A percentile compares a stretch with the other conserved stretches of the same genome.
These are phyloP conservation scores for Danio jaintianensis DNA, from an alignment of 2,797 vertebrate genomes.

Conservation along the genomic window DNA sequence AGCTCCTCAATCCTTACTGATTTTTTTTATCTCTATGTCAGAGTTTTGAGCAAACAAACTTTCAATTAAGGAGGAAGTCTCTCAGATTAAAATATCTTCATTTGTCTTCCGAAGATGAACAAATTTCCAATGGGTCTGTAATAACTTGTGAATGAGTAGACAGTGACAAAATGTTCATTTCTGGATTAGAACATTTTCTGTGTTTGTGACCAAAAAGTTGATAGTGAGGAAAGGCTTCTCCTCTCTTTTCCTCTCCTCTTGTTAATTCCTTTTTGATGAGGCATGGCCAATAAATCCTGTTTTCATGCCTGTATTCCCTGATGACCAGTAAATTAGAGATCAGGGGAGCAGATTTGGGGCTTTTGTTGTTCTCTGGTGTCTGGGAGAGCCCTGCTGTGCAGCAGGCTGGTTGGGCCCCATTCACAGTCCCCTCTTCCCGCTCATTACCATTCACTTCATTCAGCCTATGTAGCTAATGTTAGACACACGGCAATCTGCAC, in stretches of 20 bases:
- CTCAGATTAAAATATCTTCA: too few relatives aligned
- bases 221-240: constrained; percentile 12
- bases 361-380: constrained; percentile 66
- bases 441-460: constrained; percentile 59
- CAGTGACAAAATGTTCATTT: too few relatives aligned
- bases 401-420: constrained; percentile 58
- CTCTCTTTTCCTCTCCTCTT: constrained; percentile 47
- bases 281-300: constrained; percentile 81
- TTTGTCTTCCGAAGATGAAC: too few relatives aligned
- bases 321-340: constrained; percentile 84
- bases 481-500: constrained; percentile 43
- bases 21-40: too few relatives aligned
- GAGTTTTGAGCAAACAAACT: too few relatives aligned
- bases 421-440: constrained; percentile 58
- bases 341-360: constrained; percentile 80
- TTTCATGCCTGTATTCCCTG: constrained; percentile 69
- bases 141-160: too few relatives aligned
- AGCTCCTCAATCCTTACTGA: too few relatives aligned
- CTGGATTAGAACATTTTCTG: neutral
- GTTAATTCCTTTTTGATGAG: constrained; percentile 74
- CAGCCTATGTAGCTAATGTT: constrained; percentile 49
- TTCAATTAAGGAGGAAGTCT: too few relatives aligned
- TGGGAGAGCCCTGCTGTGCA: constrained; percentile 68
- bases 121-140: too few relatives aligned
- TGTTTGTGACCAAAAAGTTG: constrained; percentile 26